Evolutionary conservation across 37 sponge, comb jelly and placozoan genomes (phyloP), one percentile per base, ranked within the genome.

Genomic region (Petrosia ficiformis): DNA sequence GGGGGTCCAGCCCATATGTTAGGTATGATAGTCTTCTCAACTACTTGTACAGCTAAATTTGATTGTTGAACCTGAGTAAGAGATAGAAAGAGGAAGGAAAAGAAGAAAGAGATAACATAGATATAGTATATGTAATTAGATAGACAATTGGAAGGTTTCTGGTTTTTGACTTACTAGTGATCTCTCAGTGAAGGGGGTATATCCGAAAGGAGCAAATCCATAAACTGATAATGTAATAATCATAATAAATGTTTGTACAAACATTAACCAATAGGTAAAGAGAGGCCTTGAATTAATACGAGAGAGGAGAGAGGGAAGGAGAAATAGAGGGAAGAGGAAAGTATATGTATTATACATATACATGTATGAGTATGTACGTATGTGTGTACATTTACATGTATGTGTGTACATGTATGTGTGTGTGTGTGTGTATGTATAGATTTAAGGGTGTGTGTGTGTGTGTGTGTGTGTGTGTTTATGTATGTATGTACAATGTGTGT

Each of bases 221-320:
- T 94, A 89, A 39, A 90, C 89, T 19, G 89, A 54, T 33, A 90
- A 66, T 0, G 92, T 70, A 42, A 90, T 74, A 39, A 97, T 79
- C 76, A 97, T 57, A 19, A 97, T 78, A 33, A 93, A 19, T 0
- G 85, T 65, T 36, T 97, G 96, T 3, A 94, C 92, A 1, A 85
- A 29, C 64, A 82, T 88, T 59, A 91, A 67, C 97, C 97, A 97
- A 65, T 85, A 93, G 65, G 92, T 87, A 73, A 97, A 97, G 76
- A 85, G 90, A 0, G 94, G 97, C 26, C 97, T 90, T 70, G 26
- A 65, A n/a, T n/a, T n/a, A n/a, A n/a, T n/a, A n/a, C n/a, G n/a
- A n/a, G n/a, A n/a, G n/a, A n/a, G n/a, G n/a, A n/a, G n/a, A n/a
- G n/a, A n/a, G n/a, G n/a, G n/a, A n/a, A n/a, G n/a, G n/a, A n/a